Conservation (phyloP, 2,113 vertebrate genomes). For the Clinocottus analis region DNA sequence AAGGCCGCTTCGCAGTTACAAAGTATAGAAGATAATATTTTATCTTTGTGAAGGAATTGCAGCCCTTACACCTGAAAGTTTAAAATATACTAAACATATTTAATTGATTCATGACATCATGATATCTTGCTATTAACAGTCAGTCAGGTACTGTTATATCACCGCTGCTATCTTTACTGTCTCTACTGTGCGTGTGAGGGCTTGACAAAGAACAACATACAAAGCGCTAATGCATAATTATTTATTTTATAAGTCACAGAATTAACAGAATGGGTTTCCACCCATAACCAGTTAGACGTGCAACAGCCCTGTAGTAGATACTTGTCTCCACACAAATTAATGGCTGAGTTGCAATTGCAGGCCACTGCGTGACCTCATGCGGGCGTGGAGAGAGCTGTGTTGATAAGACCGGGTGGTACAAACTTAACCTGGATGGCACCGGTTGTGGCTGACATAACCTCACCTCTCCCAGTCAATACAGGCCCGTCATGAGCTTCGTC, state of each 20-base stretch:
- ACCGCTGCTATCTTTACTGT: background rate
- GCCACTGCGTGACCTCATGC: background rate
- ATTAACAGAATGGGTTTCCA: background rate
- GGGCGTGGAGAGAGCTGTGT: background rate
- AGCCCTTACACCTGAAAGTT: background rate
- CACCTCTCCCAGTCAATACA: constrained; percentile 20
- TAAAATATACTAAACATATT: background rate
- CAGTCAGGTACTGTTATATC: no score
- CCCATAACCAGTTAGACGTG: background rate
- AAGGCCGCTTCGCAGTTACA: background rate
- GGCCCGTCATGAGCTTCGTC: background rate
- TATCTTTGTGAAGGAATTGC: background rate
- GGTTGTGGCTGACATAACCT: constrained; percentile 46
- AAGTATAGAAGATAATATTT: no score
- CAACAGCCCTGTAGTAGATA: background rate
- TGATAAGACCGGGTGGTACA: constrained; percentile 43
- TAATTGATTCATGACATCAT: background rate
- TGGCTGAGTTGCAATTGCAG: background rate
- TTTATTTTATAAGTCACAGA: background rate
- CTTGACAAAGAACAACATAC: background rate
- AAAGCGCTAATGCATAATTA: background rate
- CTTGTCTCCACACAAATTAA: background rate
- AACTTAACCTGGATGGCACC: constrained; percentile 42
- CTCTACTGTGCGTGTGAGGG: no score
- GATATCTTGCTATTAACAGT: background rate